phyloP scores from a whole-genome alignment of 30 jellyfish, hydroid and myxozoan species.

The Mastigias papua region DNA sequence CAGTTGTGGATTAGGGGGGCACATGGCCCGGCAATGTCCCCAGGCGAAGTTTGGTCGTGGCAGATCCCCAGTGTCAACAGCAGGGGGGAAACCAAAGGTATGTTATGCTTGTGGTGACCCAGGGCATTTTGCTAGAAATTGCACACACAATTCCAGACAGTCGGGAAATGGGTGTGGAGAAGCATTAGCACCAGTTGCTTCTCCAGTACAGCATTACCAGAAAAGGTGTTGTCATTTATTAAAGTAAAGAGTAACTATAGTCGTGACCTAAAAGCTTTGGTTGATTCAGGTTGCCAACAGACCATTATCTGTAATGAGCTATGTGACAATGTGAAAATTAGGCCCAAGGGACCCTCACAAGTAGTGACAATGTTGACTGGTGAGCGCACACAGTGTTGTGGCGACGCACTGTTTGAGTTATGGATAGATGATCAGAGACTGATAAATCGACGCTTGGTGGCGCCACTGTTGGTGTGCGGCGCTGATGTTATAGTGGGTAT shows the following conservation, averaged over 20 bases:
- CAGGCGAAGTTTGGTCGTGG: background rate
- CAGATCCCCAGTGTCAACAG: conserved; percentile 5
- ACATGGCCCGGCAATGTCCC: background rate
- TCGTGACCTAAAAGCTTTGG: background rate
- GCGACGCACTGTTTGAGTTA: conserved; percentile 1
- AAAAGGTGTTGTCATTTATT: background rate
- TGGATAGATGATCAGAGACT: background rate
- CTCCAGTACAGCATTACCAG: background rate
- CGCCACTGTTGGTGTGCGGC: background rate
- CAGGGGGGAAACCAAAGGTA: conserved; percentile 27
- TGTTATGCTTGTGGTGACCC: conserved; percentile 2
- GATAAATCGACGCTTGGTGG: background rate
- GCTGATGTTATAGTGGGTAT: conserved; percentile 2
- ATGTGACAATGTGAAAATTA: background rate
- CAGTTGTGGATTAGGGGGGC: background rate
- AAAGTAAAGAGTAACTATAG: background rate
- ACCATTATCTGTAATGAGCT: background rate
- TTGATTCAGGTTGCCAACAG: background rate
- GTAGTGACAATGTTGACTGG: conserved; percentile 21
- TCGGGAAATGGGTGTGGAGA: background rate
- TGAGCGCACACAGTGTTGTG: conserved; percentile 16
- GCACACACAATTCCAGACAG: background rate
- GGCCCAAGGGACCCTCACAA: conserved; percentile 1
- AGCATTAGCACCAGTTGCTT: background rate
- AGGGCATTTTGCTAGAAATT: background rate